Evolutionary conservation across 2,797 vertebrate species (phyloP).

Genomic region (Lagorchestes hirsutus): DNA sequence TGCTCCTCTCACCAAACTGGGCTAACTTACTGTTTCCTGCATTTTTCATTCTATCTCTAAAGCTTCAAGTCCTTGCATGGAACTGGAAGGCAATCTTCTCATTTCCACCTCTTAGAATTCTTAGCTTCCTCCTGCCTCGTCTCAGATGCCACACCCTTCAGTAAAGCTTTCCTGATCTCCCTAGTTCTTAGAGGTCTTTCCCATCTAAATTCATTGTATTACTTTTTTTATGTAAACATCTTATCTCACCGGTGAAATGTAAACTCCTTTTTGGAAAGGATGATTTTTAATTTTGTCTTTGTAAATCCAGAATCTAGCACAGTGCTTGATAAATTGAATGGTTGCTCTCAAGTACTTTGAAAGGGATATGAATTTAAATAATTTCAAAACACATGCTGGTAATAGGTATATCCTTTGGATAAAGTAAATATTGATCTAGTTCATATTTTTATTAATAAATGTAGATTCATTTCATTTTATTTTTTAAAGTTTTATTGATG

Average conservation of each 20-base stretch:
- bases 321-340: background rate
- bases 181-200: background rate
- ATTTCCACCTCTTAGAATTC: background rate
- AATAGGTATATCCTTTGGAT: background rate
- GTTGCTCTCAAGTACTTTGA: background rate
- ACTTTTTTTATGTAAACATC: background rate
- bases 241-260: background rate
- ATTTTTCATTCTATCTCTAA: background rate
- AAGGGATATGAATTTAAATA: background rate
- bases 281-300: background rate
- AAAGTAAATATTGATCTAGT: background rate
- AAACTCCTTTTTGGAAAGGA: background rate
- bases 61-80: background rate
- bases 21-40: background rate
- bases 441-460: background rate
- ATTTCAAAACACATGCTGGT: background rate
- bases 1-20: background rate
- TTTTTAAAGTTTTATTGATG: background rate
- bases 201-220: background rate
- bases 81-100: background rate
- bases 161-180: background rate
- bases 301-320: background rate
- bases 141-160: background rate
- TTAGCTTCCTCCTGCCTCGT: background rate
- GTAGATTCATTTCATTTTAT: background rate